Conservation (phyloP, 2,888 invertebrate genomes). For the Leistus spinibarbis region DNA sequence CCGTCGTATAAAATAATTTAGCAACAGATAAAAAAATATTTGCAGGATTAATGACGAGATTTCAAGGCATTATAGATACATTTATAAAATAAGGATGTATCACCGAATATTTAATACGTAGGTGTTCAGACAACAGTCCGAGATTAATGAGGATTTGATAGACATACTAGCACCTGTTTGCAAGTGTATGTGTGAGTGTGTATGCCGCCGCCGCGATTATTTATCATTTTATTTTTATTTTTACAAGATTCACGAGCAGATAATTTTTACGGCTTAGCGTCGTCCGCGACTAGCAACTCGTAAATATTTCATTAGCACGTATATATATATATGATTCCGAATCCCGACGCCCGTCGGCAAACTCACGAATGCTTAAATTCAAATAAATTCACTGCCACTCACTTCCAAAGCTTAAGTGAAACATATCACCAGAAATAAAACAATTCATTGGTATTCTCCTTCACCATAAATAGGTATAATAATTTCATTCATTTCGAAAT, state of each 20-base stretch:
- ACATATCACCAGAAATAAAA: no score
- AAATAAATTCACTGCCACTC: slow-evolving; percentile 33
- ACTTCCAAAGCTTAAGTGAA: no score
- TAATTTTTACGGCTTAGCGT: slow-evolving; percentile 38
- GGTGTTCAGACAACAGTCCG: neutral
- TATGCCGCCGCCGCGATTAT: neutral
- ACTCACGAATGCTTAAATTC: slow-evolving; percentile 24
- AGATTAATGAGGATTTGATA: slow-evolving; percentile 31
- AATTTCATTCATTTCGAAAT: no score
- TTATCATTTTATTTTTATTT: slow-evolving; percentile 22
- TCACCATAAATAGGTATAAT: no score
- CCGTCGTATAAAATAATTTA: no score
- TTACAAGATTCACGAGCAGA: slow-evolving; percentile 38
- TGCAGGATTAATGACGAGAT: neutral
- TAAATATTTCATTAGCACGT: slow-evolving; percentile 35
- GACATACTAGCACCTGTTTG: neutral
- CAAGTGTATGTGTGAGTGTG: no score
- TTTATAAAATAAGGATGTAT: neutral
- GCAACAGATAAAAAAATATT: neutral
- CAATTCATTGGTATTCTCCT: no score
- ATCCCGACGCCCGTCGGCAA: neutral
- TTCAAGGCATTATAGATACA: neutral
- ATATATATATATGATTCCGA: neutral
- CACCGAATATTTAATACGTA: neutral
- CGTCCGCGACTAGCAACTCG: slow-evolving; percentile 14